Evolutionary conservation across 2,888 invertebrate genomes (phyloP).

Genomic region (Melikaiella ostensackeni): DNA sequence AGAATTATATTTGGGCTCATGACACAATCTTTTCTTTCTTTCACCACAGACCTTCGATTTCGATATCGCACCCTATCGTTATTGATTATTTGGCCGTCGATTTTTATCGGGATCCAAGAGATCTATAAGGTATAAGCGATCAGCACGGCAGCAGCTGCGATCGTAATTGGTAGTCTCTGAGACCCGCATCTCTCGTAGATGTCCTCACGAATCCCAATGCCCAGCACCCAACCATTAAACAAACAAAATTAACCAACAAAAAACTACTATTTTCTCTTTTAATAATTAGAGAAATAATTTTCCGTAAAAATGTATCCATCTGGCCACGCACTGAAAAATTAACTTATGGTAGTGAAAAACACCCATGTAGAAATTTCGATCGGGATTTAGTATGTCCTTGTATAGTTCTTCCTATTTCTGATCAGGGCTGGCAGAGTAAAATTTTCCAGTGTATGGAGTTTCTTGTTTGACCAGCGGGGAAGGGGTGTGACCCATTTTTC

Average conservation of each 20-base stretch:
- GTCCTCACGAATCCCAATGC: conserved; percentile 62
- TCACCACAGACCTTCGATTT: conserved; percentile 17
- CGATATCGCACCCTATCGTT: conserved; percentile 36
- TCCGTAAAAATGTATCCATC: conserved; percentile 46
- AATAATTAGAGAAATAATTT: conserved; percentile 28
- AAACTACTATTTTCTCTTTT: conserved; percentile 39
- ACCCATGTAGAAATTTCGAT: too few relatives aligned
- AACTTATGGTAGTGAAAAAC: not conserved
- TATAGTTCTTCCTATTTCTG: too few relatives aligned
- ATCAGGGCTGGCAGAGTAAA: too few relatives aligned
- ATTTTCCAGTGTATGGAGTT: too few relatives aligned
- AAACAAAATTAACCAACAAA: conserved; percentile 8
- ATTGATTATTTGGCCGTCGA: conserved; percentile 42
- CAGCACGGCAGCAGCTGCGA: conserved; percentile 61
- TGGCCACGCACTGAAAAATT: conserved; percentile 42
- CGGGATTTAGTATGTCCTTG: too few relatives aligned
- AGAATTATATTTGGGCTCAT: conserved; percentile 17
- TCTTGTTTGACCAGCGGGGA: too few relatives aligned
- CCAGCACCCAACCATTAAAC: conserved; percentile 31
- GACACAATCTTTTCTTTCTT: conserved; percentile 24
- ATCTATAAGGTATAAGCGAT: conserved; percentile 45
- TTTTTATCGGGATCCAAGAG: conserved; percentile 54
- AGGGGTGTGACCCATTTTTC: too few relatives aligned
- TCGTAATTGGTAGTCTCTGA: conserved; percentile 70
- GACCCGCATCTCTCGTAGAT: conserved; percentile 68